Evolutionary conservation across 2,113 vertebrate species (phyloP), one percentile per base, ranked within the genome.

Genomic region (Cyphomyrus discorhynchus): DNA sequence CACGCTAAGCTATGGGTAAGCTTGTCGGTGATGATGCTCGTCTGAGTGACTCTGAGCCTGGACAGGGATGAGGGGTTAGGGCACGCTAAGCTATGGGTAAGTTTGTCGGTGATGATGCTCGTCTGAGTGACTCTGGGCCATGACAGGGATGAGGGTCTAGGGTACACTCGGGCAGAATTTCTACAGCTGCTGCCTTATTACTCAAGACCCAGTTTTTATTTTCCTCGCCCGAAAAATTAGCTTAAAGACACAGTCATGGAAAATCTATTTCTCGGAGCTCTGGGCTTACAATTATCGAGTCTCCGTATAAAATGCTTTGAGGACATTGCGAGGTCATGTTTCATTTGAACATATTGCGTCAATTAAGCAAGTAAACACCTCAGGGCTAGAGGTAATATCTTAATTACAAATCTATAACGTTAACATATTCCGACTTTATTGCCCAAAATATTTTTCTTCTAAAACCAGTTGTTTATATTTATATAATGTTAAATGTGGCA

Each of bases 261-360:
- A 91, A 91, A 82, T 91, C 91, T 50, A 84, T 91, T 90, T 92
- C 92, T 93, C 89, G 89, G 94, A 95, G 94, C 93, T 93, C 90
- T 92, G 91, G 92, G 91, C 93, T 92, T 94, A 94, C 95, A 92
- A 95, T 95, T 95, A 95, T 93, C 92, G 92, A 91, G 93, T 93
- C 93, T 90, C 91, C 92, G 93, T 93, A 94, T 94, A 92, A 92
- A 92, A 92, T 77, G 74, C 91, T 92, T 92, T 94, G 91, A 90
- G 92, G 93, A 93, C 92, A 88, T 88, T 83, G 15, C 7, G 27
- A 80, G 74, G n/a, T 82, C 74, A 62, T 90, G 86, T 88, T 89
- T 74, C n/a, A 46, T 85, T 62, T 88, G 11, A 88, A 50, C 21
- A 45, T 74, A 74, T 86, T 27, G 27, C 21, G 24, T 45, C 47